Base-by-base conservation (phyloP, 1,140 invertebrate genomes). In the Cotesia typhae region DNA sequence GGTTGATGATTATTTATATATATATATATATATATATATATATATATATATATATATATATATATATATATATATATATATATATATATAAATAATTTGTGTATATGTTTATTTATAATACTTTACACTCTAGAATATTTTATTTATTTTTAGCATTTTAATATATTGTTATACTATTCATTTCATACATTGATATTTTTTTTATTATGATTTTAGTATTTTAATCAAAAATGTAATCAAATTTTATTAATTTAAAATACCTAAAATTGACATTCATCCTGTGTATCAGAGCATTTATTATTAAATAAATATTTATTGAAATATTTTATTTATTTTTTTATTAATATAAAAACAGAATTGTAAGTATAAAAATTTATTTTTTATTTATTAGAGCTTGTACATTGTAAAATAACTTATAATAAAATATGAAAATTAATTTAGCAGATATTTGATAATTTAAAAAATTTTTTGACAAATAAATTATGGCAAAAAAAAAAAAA, bases 131-230 rank as follows among this genome's bases (percentile, higher is more conserved):
- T 67, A 67, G 52, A 66, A 37, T 67, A 67, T 72, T 72, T 17
- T 66, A 66, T 72, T 72, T 72, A 67, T 63, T 68, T 41, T 61
- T 68, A 28, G 52, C 60, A 60, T 67, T 60, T 53, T 61, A 36
- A 68, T 41, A 52, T 72, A 72, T 66, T 68, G 55, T 9, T 73
- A 67, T 38, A 57, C 67, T 73, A 12, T 59, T 73, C 63, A 63
- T 68, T 73, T 73, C 55, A n/a, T 73, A 68, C 71, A 63, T 73
- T 37, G 63, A 60, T 17, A 65, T 65, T 73, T 72, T 64, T 41
- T 41, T 41, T 41, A 41, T 41, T 41, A 41, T 41, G 41, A 41
- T 41, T 41, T 41, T 41, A 41, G 6, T 41, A 41, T 47, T 47
- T 47, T 37, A 35, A 38, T 36, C 41, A 35, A 64, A 64, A 57